These are phyloP conservation scores for Diorhabda carinulata DNA, from an alignment of 1,140 invertebrate genomes.

Conservation along the genomic window DNA sequence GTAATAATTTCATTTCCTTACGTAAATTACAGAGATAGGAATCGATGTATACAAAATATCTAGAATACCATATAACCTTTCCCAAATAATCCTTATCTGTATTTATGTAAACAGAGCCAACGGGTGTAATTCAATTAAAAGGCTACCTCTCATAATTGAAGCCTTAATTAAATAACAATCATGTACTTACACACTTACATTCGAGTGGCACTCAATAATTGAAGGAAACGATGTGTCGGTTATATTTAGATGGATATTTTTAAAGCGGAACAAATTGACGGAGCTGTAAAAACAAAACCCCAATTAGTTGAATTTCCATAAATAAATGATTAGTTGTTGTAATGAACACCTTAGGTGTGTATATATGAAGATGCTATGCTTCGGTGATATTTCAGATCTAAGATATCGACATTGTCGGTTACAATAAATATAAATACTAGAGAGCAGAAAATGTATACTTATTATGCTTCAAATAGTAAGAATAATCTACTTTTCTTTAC, in stretches of 20 bases:
- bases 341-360: constrained; percentile 31
- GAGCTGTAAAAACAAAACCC: constrained; percentile 27
- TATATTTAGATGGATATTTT: constrained; percentile 22
- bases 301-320: constrained; percentile 28
- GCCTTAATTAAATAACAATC: constrained; percentile 21
- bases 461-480: too few species aligned
- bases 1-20: not conserved
- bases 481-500: too few species aligned
- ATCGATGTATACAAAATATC: too few species aligned
- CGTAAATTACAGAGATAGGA: not conserved
- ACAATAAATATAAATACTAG: too few species aligned
- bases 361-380: constrained; percentile 26
- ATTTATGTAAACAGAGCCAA: not conserved
- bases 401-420: constrained; percentile 12
- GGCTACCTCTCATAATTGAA: constrained; percentile 17
- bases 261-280: constrained; percentile 27
- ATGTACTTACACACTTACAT: constrained; percentile 16
- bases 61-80: too few species aligned
- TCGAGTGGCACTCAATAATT: constrained; percentile 22
- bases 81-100: constrained; percentile 7
- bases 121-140: constrained; percentile 12
- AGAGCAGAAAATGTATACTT: too few species aligned
- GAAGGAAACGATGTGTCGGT: constrained; percentile 16
- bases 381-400: constrained; percentile 26
- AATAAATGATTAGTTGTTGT: constrained; percentile 30